phyloP scores from a whole-genome alignment of 1,140 invertebrate genomes.

The Stegodyphus dumicola region DNA sequence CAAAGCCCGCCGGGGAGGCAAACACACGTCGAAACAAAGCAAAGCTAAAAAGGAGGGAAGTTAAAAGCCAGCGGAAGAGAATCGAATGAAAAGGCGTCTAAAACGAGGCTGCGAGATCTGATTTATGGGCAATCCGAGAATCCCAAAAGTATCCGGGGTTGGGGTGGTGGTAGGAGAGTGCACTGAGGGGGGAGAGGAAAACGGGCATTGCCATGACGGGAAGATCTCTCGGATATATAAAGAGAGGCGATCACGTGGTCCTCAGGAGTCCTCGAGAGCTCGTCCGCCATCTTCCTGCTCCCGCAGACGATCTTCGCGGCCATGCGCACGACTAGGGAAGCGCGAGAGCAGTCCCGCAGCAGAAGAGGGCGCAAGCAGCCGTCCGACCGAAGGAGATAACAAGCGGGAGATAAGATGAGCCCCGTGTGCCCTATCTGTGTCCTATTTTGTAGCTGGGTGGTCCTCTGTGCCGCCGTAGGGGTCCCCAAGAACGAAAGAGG shows the following conservation, averaged over 20 bases:
- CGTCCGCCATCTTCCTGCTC: conserved; percentile 19
- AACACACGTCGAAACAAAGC: no score
- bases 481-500: conserved; percentile 51
- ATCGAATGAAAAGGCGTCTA: not conserved
- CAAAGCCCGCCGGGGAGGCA: no score
- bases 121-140: conserved; percentile 40
- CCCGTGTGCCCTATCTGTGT: not conserved
- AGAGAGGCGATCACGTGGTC: conserved; percentile 32
- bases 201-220: not conserved
- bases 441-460: conserved; percentile 13
- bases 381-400: not conserved
- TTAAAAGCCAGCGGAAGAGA: not conserved
- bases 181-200: not conserved
- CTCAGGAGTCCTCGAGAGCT: not conserved
- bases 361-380: not conserved
- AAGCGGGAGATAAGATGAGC: conserved; percentile 1
- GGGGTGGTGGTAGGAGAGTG: not conserved
- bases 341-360: conserved; percentile 34
- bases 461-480: conserved; percentile 34
- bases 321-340: conserved; percentile 37
- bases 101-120: conserved; percentile 13
- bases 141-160: not conserved
- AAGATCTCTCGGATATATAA: conserved; percentile 20
- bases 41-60: not conserved
- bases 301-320: not conserved